These are phyloP conservation scores for Acridotheres tristis DNA, from an alignment of 2,797 vertebrate genomes.

Conservation along the genomic window DNA sequence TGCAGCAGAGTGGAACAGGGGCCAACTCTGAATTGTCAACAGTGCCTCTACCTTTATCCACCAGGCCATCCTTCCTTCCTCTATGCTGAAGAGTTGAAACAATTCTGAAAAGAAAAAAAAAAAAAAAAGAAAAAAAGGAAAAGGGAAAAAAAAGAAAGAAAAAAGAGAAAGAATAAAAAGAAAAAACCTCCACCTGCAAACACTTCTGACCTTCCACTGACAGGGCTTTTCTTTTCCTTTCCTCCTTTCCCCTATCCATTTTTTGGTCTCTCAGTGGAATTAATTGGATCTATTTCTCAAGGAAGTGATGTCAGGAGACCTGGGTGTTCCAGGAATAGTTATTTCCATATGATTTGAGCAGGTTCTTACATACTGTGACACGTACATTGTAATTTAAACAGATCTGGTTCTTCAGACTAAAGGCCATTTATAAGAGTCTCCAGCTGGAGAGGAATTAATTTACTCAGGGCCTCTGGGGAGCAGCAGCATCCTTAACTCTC, in stretches of 20 bases:
- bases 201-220: constrained; percentile 30
- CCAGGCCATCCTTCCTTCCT: constrained; percentile 62
- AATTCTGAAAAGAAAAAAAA: not conserved
- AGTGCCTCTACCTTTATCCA: constrained; percentile 34
- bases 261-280: constrained; percentile 19
- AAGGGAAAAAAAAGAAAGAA: not conserved
- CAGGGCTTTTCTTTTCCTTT: constrained; percentile 10
- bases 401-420: not conserved
- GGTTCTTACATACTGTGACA: constrained; percentile 34
- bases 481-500: constrained; percentile 29
- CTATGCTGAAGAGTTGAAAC: not conserved
- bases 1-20: not conserved
- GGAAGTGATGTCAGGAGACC: constrained; percentile 60
- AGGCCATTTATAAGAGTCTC: constrained; percentile 2
- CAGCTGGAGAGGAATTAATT: constrained; percentile 12
- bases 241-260: not conserved
- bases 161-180: not conserved
- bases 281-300: constrained; percentile 41
- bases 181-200: not conserved
- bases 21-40: constrained; percentile 33
- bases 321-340: constrained; percentile 54
- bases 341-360: constrained; percentile 51
- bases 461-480: not conserved
- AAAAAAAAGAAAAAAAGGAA: too few relatives aligned
- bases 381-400: constrained; percentile 26